A percentile compares a stretch with the other conserved stretches of the same genome.
Evolutionary conservation across 2,888 invertebrate species (phyloP).

Genomic region (Meteorus colon): DNA sequence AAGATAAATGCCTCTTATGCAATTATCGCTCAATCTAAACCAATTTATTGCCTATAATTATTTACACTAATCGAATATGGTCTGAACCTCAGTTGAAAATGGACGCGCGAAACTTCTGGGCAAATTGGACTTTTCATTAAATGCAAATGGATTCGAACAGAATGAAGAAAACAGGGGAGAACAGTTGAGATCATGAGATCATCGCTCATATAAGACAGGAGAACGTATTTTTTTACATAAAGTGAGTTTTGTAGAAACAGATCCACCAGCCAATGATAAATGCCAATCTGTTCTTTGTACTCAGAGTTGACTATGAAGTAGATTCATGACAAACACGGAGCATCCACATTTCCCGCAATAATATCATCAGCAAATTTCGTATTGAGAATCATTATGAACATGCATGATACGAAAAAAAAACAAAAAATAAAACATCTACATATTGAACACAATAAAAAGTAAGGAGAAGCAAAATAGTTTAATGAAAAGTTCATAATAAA

Average conservation of each 20-base stretch:
- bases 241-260: background rate
- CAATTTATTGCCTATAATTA: background rate
- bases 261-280: background rate
- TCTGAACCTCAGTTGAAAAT: too few relatives aligned
- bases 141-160: slow-evolving; percentile 30
- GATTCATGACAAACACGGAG: background rate
- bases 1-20: too few relatives aligned
- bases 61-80: background rate
- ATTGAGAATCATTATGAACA: background rate
- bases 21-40: too few relatives aligned
- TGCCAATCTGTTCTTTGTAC: background rate
- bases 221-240: background rate
- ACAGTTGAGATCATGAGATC: background rate
- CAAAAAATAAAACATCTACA: too few relatives aligned
- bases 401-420: too few relatives aligned
- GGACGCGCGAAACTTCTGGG: background rate
- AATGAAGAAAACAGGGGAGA: background rate
- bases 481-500: too few relatives aligned
- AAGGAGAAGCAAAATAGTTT: too few relatives aligned
- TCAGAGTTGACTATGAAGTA: background rate
- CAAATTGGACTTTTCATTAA: background rate
- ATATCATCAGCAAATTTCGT: background rate
- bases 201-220: background rate
- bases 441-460: too few relatives aligned
- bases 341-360: background rate